Evolutionary conservation across 2,888 invertebrate genomes (phyloP).

Genomic region (Cataglyphis albicans): DNA sequence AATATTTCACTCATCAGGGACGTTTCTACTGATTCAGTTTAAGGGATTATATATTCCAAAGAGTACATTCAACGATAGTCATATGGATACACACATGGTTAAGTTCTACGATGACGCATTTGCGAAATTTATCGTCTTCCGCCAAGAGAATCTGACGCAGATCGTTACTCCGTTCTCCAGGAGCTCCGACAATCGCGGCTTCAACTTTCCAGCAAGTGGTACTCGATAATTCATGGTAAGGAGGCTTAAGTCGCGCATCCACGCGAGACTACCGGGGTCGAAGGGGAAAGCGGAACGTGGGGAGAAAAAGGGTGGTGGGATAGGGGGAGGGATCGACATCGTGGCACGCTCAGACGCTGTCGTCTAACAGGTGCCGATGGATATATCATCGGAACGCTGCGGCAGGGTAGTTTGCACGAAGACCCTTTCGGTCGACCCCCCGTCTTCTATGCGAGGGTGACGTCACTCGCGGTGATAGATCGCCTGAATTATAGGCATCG

Average conservation of each 20-base stretch:
- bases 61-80: background rate
- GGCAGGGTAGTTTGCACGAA: constrained; percentile 76
- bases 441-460: constrained; percentile 70
- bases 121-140: constrained; percentile 28
- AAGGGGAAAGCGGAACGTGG: background rate
- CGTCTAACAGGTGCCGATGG: constrained; percentile 82
- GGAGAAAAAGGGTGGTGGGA: constrained; percentile 39
- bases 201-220: constrained; percentile 71
- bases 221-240: constrained; percentile 76
- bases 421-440: constrained; percentile 67
- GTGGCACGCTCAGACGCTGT: constrained; percentile 76
- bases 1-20: too few species aligned
- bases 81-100: background rate
- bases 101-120: background rate
- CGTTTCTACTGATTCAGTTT: too few species aligned
- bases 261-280: constrained; percentile 66
- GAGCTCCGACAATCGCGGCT: constrained; percentile 55
- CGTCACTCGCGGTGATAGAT: constrained; percentile 79
- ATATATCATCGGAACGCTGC: constrained; percentile 79
- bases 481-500: constrained; percentile 79
- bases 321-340: constrained; percentile 54
- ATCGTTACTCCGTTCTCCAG: constrained; percentile 41
- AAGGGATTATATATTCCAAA: too few species aligned
- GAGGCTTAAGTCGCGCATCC: constrained; percentile 74
- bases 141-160: constrained; percentile 37